Conservation (phyloP, 2,113 vertebrate genomes). For the Marmota flaviventris region DNA sequence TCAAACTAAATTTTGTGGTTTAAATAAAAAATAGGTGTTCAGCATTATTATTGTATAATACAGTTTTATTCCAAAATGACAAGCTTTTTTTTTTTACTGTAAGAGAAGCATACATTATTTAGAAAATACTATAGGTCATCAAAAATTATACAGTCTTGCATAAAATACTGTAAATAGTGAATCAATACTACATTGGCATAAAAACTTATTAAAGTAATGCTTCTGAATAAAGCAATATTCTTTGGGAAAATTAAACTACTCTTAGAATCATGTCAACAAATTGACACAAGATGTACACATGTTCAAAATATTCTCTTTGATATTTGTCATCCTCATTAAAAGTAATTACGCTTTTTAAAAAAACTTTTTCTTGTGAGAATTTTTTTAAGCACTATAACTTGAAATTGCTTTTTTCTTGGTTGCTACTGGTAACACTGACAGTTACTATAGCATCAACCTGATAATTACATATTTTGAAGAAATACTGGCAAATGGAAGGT, state of each 20-base stretch:
- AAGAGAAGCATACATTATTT: not conserved
- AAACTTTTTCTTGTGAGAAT: not conserved
- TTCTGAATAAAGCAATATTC: not conserved
- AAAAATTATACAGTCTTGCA: not conserved
- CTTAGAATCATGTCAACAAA: not conserved
- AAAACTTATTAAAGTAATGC: not conserved
- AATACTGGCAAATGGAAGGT: not conserved
- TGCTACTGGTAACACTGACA: conserved; percentile 49
- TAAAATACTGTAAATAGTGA: not conserved
- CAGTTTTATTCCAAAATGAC: not conserved
- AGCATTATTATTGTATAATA: not conserved
- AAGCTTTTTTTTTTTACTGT: not conserved
- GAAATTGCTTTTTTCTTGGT: conserved; percentile 30
- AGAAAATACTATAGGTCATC: not conserved
- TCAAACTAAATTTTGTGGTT: not conserved
- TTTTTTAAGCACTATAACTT: not conserved
- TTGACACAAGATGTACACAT: not conserved
- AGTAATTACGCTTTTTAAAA: not conserved
- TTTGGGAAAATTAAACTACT: not conserved
- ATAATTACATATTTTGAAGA: conserved; percentile 58
- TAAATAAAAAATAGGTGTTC: not conserved
- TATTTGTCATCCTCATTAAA: not conserved
- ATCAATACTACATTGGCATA: not conserved
- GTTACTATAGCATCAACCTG: conserved; percentile 35
- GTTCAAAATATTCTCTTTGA: not conserved